Evolutionary conservation across 2,888 invertebrate genomes (phyloP), one percentile per base, ranked within the genome.

Genomic region (Caenorhabditis sp.): DNA sequence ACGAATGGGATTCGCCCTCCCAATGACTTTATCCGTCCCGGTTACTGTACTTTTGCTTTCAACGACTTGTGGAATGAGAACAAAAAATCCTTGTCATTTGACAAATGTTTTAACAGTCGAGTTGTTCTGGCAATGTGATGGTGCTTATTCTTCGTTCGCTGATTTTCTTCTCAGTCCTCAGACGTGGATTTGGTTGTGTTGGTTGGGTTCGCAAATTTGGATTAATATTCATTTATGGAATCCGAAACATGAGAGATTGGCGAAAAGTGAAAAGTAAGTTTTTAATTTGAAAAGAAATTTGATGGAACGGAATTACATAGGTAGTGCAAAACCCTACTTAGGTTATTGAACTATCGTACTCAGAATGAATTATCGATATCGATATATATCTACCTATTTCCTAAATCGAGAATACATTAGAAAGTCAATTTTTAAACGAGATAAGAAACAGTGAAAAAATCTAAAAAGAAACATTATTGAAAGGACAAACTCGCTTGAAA

Each of bases 221-320:
- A 93, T 97, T 64, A 94, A 95, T 0, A 90, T 96, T 70, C 97
- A 99, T 87, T 94, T 97, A 78, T 99, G 97, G 97, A 95, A 94
- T 1, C 97, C 97, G 3, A 95, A 95, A 90, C 95, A 95, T 85
- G 97, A 97, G 89, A 92, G 97, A 90, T 91, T 99, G 86, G 97
- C 97, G 0, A 93, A 95, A 50, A 96, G 97, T 0, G 97, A 97
- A 89, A 86, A 87, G 82, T 85, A 25, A 63, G 59, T 31, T 31
- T 31, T 31, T 31, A 31, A 7, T 31, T 31, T 31, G 31, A 10
- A 31, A 31, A 31, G n/a, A n/a, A n/a, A n/a, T n/a, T n/a, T n/a
- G n/a, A n/a, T n/a, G n/a, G n/a, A n/a, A n/a, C n/a, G n/a, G n/a
- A n/a, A n/a, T n/a, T n/a, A n/a, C n/a, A n/a, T n/a, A n/a, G n/a